Percentiles rank a stretch among this genome's conserved stretches.
Evolutionary conservation across 2,888 invertebrate genomes (phyloP).

Genomic region (Scaeva pyrastri): DNA sequence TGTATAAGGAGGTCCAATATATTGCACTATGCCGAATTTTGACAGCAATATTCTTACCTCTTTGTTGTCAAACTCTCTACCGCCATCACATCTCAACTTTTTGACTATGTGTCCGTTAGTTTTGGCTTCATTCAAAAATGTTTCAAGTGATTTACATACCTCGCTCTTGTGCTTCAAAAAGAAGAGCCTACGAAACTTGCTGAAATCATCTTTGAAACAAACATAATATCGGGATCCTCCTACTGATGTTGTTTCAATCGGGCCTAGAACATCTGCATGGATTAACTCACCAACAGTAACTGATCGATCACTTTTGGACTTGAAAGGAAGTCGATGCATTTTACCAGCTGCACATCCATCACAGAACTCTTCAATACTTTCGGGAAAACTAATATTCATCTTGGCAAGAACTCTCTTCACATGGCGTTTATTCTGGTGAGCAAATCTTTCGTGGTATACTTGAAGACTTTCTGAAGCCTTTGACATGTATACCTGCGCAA

Average conservation of each 20-base stretch:
- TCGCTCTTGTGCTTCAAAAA: too few species aligned
- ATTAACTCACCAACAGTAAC: too few species aligned
- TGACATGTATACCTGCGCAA: background rate
- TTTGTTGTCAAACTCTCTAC: constrained; percentile 17
- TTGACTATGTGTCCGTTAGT: constrained; percentile 47
- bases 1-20: constrained; percentile 14
- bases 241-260: too few species aligned
- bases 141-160: too few species aligned
- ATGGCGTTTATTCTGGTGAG: constrained; percentile 26
- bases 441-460: constrained; percentile 30
- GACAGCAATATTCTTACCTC: background rate
- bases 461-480: constrained; percentile 20
- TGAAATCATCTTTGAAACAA: too few species aligned
- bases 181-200: too few species aligned
- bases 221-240: too few species aligned
- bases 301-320: constrained; percentile 39
- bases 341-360: constrained; percentile 49
- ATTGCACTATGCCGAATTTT: constrained; percentile 13
- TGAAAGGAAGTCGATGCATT: constrained; percentile 56
- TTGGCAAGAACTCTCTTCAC: constrained; percentile 6
- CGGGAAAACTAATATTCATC: constrained; percentile 12
- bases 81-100: constrained; percentile 51
- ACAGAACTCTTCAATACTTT: constrained; percentile 34
- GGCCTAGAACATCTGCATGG: too few species aligned
- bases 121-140: too few species aligned